Percentiles rank a stretch among this genome's conserved stretches.
phyloP scores from a whole-genome alignment of 35 echinoderm and acorn worm genomes.

The Ptychodera flava region DNA sequence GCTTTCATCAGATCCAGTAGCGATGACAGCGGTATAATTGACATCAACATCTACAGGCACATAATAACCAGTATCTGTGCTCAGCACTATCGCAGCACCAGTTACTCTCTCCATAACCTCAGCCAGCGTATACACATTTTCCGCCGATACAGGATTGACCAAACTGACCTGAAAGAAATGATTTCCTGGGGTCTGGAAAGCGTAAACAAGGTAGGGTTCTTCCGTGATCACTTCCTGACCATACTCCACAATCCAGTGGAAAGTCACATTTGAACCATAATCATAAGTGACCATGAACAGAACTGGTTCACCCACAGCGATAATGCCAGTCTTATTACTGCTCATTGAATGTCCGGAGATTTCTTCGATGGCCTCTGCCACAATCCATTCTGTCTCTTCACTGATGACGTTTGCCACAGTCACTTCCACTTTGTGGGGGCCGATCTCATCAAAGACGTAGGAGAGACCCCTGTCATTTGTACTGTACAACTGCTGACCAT shows the following conservation, averaged over 20 bases:
- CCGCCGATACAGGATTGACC: neutral
- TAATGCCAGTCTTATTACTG: neutral
- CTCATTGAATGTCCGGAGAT: neutral
- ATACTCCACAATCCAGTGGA: neutral
- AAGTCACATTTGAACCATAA: neutral
- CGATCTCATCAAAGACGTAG: neutral
- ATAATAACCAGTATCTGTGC: neutral
- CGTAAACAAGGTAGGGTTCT: neutral
- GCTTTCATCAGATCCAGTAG: neutral
- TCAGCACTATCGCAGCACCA: neutral
- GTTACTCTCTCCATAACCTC: neutral
- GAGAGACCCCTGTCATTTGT: neutral
- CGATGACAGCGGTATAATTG: neutral
- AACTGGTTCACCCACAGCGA: neutral
- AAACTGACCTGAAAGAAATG: neutral
- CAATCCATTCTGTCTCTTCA: neutral
- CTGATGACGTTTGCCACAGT: neutral
- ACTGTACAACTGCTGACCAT: neutral
- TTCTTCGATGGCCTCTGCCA: neutral
- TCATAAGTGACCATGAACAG: neutral
- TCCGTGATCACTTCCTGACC: neutral
- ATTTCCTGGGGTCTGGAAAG: neutral
- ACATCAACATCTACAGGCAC: neutral
- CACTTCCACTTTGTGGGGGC: neutral
- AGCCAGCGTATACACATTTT: neutral